Evolutionary conservation across 2,797 vertebrate genomes (phyloP), one percentile per base, ranked within the genome.

Genomic region (Schizopygopsis pylzovi): DNA sequence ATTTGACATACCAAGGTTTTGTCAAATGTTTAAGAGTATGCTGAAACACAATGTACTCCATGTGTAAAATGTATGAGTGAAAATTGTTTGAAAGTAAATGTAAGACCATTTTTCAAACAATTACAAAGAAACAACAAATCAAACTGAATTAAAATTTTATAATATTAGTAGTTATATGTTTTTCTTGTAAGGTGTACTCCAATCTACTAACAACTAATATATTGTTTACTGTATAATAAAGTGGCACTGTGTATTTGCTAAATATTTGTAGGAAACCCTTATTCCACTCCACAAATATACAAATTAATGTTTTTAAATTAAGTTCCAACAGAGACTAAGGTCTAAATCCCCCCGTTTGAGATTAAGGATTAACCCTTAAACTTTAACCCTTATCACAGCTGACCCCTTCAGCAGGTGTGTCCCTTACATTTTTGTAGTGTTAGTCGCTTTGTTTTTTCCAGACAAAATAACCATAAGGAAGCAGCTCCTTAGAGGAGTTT

Each of bases 371-470:
- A 61, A 61, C 22, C 22, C 12, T 16, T 52, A 33, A 79, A 22
- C 22, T 41, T 78, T 49, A 52, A 45, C 81, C 25, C 56, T 83
- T 18, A 83, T 52, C 22, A n/a, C 43, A 83, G 2, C 20, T 49
- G 59, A 18, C 11, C 13, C 71, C 20, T 49, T 76, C 33, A 25
- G 7, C 43, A 3, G 28, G 3, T 28, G 3, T 75, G 9, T 78
- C 33, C 33, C 22, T 41, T 18, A 54, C 4, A 43, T 70, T 13
- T 41, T 68, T 43, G 22, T 49, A 45, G 9, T 5, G 10, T 47
- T 73, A 39, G 59, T 25, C 9, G 15, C 15, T 12, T 41, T 68
- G 18, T 13, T 10, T 43, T 11, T 68, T 39, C 18, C 22, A 13
- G 59, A 20, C 13, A 39, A 83, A 83, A 71, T 18, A 49, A 33